Evolutionary conservation across 2,888 invertebrate genomes (phyloP).

Genomic region (Fragum fragum): DNA sequence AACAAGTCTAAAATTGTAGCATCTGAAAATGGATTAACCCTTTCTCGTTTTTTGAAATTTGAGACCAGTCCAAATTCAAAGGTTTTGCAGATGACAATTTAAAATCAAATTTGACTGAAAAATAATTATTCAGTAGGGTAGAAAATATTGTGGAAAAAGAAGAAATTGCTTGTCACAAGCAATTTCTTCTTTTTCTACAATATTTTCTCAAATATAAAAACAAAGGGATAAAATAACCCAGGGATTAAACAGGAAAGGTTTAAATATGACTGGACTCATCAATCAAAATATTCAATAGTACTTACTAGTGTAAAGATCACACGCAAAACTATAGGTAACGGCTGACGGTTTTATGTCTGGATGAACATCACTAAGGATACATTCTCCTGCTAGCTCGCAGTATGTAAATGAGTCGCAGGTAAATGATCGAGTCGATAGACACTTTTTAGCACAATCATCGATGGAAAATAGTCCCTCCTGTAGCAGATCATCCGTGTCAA

Average conservation of each 20-base stretch:
- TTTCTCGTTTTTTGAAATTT: background rate
- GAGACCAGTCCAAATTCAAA: too few species aligned
- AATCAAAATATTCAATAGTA: background rate
- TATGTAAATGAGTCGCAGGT: conserved; percentile 76
- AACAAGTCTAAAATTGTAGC: too few species aligned
- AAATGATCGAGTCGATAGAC: conserved; percentile 66
- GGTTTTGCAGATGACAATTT: too few species aligned
- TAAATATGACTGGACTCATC: too few species aligned
- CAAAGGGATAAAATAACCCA: too few species aligned
- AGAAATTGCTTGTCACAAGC: background rate
- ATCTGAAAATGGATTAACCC: too few species aligned
- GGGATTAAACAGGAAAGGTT: too few species aligned
- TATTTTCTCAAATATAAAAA: background rate
- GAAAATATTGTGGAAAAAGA: background rate
- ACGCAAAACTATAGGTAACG: conserved; percentile 30
- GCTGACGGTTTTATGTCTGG: conserved; percentile 60
- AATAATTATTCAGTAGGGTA: too few species aligned
- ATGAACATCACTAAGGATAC: conserved; percentile 66
- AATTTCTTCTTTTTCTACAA: background rate
- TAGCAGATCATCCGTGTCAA: conserved; percentile 2
- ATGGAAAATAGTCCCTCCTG: conserved; percentile 64
- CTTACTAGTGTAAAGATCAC: conserved; percentile 60
- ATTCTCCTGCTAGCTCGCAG: conserved; percentile 69
- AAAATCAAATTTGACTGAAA: too few species aligned
- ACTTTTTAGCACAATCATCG: conserved; percentile 77